Base-by-base conservation (phyloP, 1,140 invertebrate genomes). In the Globodera rostochiensis region DNA sequence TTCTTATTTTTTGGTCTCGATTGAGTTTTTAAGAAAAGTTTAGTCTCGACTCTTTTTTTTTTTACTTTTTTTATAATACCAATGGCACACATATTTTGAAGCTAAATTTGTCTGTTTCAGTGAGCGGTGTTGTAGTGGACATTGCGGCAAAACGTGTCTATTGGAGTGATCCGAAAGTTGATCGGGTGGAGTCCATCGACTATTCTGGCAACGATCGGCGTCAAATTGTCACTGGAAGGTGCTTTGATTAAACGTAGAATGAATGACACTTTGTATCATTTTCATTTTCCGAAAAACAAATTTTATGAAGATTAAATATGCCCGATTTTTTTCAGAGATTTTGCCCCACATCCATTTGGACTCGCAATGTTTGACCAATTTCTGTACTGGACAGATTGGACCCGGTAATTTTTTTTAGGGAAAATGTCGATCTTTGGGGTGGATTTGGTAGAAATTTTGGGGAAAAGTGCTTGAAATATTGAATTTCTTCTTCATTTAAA, bases 381-480 rank as follows among this genome's bases (percentile, higher is more conserved):
- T 53, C 92, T 98, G 3, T 98, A 94, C 90, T 98, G 96, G 95
- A 96, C 96, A 0, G 97, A 98, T 88, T 94, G 93, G 82, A 98
- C 95, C 0, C 96, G 97, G 57, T 60, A 60, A 60, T 5, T 60
- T 50, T 25, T 25, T 25, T 25, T 25, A 25, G 25, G 25, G 25
- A 25, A 25, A 25, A 25, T 25, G 25, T 25, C 25, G 25, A 25
- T 25, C 25, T 25, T 25, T 25, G 25, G 25, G 25, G 25, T 25
- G 25, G 25, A 25, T 25, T 25, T 25, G 25, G 25, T 25, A 25
- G 25, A 25, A 25, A 25, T 25, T 25, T 25, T 25, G 25, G 25
- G 25, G 25, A 25, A 25, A 25, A 25, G 25, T 25, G 25, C 25
- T 25, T 25, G 25, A 25, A 25, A 25, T 25, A 25, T 25, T 25